Evolutionary conservation across 2,113 vertebrate genomes (phyloP), one percentile per base, ranked within the genome.

Genomic region (Brienomyrus brachyistius): DNA sequence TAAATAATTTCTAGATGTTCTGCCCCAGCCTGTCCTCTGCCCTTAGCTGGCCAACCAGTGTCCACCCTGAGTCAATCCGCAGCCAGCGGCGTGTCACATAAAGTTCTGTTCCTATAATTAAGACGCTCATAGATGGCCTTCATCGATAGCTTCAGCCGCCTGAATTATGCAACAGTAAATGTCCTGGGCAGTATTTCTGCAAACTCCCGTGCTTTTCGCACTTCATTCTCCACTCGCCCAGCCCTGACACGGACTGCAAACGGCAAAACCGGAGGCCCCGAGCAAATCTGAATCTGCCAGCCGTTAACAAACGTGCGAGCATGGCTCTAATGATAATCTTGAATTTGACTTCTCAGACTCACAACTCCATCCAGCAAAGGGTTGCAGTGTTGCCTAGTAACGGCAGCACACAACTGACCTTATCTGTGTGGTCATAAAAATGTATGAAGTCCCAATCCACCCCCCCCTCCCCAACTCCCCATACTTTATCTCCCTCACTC

Each of bases 351-450:
- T 95, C 94, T 94, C 94, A 92, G 94, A 93, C 95, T 95, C 95
- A 93, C 95, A 95, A 95, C 95, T 95, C 94, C 94, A 95, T 95
- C 94, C 93, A 93, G 94, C 93, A 94, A 94, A 93, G 94, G 96
- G 95, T 96, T 93, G 93, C 94, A 91, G 94, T 93, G 95, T 96
- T 96, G 96, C 96, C 95, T 96, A 96, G 96, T 96, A 96, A 96
- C 96, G 89, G 95, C 94, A 93, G 95, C 94, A 95, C 95, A 95
- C 94, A 94, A 94, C 95, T 96, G 96, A 96, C 95, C 96, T 96
- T 96, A 96, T 96, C 95, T 96, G 92, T 95, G 94, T 95, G 95
- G 95, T 96, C 95, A 96, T 96, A 96, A 96, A 96, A 96, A 96
- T 96, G 95, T 95, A 96, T 96, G 95, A 96, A 96, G 93, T 91